Evolutionary conservation across 1,140 invertebrate species (phyloP), one percentile per base, ranked within the genome.

Genomic region (Drosophila varians): DNA sequence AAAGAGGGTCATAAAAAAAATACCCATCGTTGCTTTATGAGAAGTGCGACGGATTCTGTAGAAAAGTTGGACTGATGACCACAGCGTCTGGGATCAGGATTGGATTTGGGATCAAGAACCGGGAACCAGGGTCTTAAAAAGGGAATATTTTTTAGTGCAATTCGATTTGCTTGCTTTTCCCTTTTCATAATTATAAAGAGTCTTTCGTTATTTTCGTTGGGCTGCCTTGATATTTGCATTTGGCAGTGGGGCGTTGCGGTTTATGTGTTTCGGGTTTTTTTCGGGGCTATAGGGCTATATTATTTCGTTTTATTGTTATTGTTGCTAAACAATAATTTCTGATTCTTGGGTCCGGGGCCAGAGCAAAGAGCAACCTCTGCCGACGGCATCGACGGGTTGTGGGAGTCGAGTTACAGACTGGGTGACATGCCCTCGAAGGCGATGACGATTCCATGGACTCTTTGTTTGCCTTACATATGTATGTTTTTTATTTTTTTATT

Each of bases 281-380:
- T 80, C 49, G 74, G 83, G 58, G 60, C 52, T 87, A 70, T 70
- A 56, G 83, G 58, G 60, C 52, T 87, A 70, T 70, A 56, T 75
- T 57, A 54, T 69, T 66, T 68, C 42, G 61, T 43, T 71, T 43
- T 71, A 74, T 84, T 60, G 66, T 68, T 66, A 74, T 82, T 87
- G 74, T 86, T 74, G 82, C 82, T 82, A 87, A 86, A 86, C 82
- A 86, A 87, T 82, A 65, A 82, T 87, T 80, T 87, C 69, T 87
- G 77, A 82, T 86, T 87, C 77, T 87, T 87, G 58, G 61, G 74
- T 43, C 64, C 69, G 51, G 70, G 74, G 56, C 68, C 79, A 70
- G 46, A 66, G 65, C 73, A 47, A 54, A 46, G 53, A 75, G 71
- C 64, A 86, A 74, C 70, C 82, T 77, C 74, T 70, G 75, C 64